These are phyloP conservation scores for Carterocephalus palaemon DNA, from an alignment of 2,888 invertebrate species.

Conservation along the genomic window DNA sequence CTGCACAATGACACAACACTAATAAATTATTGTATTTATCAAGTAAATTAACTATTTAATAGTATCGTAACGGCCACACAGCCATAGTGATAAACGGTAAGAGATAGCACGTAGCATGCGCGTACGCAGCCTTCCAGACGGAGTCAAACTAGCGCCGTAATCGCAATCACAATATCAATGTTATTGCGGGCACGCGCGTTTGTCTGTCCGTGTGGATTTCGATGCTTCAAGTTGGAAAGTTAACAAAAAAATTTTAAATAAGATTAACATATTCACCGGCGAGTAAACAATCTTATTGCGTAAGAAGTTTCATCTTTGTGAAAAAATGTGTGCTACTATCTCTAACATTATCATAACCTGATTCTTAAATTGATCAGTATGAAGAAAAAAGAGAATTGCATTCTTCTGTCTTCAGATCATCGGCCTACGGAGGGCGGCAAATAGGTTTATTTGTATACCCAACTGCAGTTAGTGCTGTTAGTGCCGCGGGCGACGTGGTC, in stretches of 20 bases:
- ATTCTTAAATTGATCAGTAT: no score
- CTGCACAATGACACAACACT: slow-evolving; percentile 6
- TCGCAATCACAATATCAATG: slow-evolving; percentile 9
- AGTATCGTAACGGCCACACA: slow-evolving; percentile 4
- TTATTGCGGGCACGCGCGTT: slow-evolving; percentile 15
- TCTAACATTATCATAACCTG: no score
- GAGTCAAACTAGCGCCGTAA: slow-evolving; percentile 12
- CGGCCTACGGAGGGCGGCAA: no score
- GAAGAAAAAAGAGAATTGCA: no score
- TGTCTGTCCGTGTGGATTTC: slow-evolving; percentile 15
- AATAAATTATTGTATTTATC: neutral
- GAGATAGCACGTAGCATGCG: slow-evolving; percentile 5
- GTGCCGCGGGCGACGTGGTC: no score
- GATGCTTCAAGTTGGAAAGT: slow-evolving; percentile 19
- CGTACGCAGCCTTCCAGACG: slow-evolving; percentile 14
- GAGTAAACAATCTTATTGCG: neutral
- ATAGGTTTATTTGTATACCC: no score
- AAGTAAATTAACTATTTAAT: slow-evolving; percentile 1
- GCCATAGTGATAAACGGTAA: neutral
- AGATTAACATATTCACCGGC: slow-evolving; percentile 11
- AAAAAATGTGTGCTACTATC: no score
- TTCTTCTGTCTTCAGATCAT: no score
- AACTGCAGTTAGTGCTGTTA: no score
- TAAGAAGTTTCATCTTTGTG: neutral
- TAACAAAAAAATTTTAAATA: slow-evolving; percentile 20